phyloP scores from a whole-genome alignment of 2,113 vertebrate genomes.

The Carassius auratus region DNA sequence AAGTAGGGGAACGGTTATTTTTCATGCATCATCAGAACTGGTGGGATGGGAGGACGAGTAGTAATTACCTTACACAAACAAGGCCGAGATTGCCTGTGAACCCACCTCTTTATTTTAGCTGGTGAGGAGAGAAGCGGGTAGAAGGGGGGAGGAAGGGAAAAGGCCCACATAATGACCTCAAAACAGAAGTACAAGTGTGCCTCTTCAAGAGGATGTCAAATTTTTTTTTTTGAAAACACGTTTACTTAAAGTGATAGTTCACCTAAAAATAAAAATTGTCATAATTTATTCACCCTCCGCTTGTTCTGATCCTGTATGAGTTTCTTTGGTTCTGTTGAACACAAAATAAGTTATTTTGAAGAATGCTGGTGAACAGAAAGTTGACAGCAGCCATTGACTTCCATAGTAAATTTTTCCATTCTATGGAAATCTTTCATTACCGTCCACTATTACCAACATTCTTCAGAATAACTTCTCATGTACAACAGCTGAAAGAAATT shows the following conservation, averaged over 20 bases:
- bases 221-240: constrained; percentile 31
- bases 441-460: background rate
- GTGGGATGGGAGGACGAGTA: constrained; percentile 80
- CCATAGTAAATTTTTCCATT: background rate
- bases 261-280: background rate
- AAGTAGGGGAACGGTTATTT: constrained; percentile 81
- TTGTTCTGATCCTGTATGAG: background rate
- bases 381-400: background rate
- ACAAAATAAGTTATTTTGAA: background rate
- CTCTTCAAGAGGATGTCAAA: constrained; percentile 25
- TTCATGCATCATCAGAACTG: constrained; percentile 84
- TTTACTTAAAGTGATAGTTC: background rate
- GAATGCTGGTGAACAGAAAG: background rate
- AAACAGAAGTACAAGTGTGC: constrained; percentile 50
- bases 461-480: background rate
- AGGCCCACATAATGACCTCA: constrained; percentile 31
- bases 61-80: constrained; percentile 91
- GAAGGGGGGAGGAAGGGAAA: background rate
- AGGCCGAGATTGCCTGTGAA: constrained; percentile 75
- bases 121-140: constrained; percentile 54
- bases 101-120: constrained; percentile 71
- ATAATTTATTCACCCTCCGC: background rate
- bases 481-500: too few relatives aligned
- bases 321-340: background rate
- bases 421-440: background rate